A percentile compares a stretch with the other conserved stretches of the same genome.
Conservation (phyloP, 2,888 invertebrate genomes). For the Cryptus viduatorius region DNA sequence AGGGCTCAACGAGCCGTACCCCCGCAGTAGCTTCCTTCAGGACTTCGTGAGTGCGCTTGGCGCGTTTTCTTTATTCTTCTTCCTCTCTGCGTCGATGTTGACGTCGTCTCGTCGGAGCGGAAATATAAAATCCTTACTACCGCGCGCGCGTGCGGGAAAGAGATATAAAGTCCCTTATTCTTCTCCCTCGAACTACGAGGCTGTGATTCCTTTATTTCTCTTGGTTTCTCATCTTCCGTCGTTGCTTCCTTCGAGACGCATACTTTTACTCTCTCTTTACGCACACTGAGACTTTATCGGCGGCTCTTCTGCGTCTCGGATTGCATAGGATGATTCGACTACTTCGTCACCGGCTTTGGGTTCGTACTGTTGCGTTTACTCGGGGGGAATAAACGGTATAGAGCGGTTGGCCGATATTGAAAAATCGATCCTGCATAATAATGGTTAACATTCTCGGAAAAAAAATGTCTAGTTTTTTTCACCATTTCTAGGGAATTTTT, state of each 20-base stretch:
- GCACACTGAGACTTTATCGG: conserved; percentile 24
- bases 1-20: background rate
- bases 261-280: conserved; percentile 3
- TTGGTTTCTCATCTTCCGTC: conserved; percentile 48
- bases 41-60: conserved; percentile 7
- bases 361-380: conserved; percentile 31
- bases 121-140: conserved; percentile 76
- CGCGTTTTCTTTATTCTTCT: conserved; percentile 6
- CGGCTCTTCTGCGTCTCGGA: conserved; percentile 5
- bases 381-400: background rate
- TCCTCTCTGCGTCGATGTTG: conserved; percentile 32
- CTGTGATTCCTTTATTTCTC: conserved; percentile 62
- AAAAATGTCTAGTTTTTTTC: background rate
- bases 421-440: background rate
- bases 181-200: conserved; percentile 8
- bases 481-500: background rate
- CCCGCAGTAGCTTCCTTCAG: conserved; percentile 6
- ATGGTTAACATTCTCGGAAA: background rate
- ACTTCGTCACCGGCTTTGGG: conserved; percentile 33
- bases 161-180: conserved; percentile 62
- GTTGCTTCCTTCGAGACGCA: conserved; percentile 20
- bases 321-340: conserved; percentile 44
- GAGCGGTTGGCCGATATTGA: conserved; percentile 11
- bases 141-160: conserved; percentile 60
- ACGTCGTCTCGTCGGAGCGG: conserved; percentile 76